A percentile compares a stretch with the other conserved stretches of the same genome.
Conservation (phyloP, 92 coral and sea anemone genomes). For the Porites cylindrica region DNA sequence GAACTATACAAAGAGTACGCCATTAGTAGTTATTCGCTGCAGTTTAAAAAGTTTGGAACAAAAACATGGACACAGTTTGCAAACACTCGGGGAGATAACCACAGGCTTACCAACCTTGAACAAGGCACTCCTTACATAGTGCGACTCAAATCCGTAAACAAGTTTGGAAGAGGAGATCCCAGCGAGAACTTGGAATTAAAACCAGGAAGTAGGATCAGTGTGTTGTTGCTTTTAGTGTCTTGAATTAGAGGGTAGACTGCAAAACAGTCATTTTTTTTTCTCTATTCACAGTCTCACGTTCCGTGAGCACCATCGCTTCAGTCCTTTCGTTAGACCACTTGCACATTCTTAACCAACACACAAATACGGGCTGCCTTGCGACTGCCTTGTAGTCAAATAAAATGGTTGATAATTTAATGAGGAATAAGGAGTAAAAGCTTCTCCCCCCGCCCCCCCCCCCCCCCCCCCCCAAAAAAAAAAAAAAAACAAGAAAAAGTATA, state of each 20-base stretch:
- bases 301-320: no score
- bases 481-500: no score
- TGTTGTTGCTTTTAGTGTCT: background rate
- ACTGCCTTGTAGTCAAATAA: no score
- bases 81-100: conserved; percentile 47
- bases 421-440: no score
- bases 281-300: no score
- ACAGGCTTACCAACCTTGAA: conserved; percentile 62
- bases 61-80: conserved; percentile 60
- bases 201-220: conserved; percentile 61
- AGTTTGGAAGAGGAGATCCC: conserved; percentile 71
- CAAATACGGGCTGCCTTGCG: no score
- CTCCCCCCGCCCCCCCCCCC: no score
- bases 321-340: no score
- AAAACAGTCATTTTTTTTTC: no score
- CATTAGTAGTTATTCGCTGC: conserved; percentile 63
- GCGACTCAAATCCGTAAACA: conserved; percentile 72
- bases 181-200: conserved; percentile 62
- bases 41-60: conserved; percentile 72
- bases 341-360: no score
- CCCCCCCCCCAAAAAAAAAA: no score
- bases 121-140: conserved; percentile 72
- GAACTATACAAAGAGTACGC: conserved; percentile 73
- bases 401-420: no score
- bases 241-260: background rate